Conservation (phyloP, 2,113 vertebrate genomes). For the Pontoporia blainvillei region DNA sequence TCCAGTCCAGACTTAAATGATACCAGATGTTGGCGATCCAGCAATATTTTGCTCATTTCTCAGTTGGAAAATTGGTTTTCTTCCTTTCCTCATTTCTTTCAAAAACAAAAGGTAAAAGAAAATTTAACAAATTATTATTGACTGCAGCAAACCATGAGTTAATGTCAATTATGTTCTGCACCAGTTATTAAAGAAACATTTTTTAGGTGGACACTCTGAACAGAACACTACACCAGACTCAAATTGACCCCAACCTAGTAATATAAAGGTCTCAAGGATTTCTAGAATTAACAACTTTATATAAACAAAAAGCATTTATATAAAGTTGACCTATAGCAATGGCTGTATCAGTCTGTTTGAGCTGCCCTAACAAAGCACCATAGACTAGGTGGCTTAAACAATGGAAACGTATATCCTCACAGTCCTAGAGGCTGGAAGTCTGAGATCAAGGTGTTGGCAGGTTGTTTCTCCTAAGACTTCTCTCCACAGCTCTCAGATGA, state of each 20-base stretch:
- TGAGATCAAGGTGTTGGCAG: not conserved
- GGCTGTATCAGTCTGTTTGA: accelerated
- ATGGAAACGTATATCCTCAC: not conserved
- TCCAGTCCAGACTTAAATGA: conserved; percentile 51
- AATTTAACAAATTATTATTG: not conserved
- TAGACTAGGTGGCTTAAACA: not conserved
- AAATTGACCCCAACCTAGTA: not conserved
- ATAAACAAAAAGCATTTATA: not conserved
- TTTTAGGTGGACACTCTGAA: not conserved
- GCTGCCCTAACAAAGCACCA: not conserved
- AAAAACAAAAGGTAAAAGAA: not conserved
- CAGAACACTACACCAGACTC: not conserved
- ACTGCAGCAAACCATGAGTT: not conserved
- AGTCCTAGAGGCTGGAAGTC: not conserved
- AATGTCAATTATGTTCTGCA: not conserved
- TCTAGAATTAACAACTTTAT: not conserved
- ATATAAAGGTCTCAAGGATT: not conserved
- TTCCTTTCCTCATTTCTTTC: not conserved
- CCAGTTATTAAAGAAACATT: not conserved
- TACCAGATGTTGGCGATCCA: conserved; percentile 54
- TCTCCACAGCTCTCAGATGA: not conserved
- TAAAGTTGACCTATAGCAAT: no score
- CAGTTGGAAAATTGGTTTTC: not conserved
- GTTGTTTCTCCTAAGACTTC: not conserved
- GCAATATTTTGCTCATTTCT: conserved; percentile 45